phyloP scores from a whole-genome alignment of 1,140 invertebrate species.

The Drosophila fuyamai region DNA sequence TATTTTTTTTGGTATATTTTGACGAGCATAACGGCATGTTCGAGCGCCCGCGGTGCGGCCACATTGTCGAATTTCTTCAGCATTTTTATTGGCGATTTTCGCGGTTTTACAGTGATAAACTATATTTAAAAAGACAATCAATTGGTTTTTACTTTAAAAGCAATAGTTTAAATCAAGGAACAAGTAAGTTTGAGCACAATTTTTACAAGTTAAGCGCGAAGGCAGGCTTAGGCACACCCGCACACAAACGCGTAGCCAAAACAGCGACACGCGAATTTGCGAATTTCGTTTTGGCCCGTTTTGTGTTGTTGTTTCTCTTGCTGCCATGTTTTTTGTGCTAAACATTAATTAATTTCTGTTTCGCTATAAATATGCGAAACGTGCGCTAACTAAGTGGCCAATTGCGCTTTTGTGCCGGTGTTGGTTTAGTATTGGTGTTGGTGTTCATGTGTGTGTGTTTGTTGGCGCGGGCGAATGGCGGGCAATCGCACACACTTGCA shows the following conservation, averaged over 20 bases:
- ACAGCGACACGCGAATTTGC: constrained; percentile 58
- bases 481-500: constrained; percentile 33
- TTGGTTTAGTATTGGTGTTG: constrained; percentile 44
- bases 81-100: constrained; percentile 30
- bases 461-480: constrained; percentile 73
- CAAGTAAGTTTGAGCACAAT: constrained; percentile 44
- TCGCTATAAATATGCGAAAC: constrained; percentile 43
- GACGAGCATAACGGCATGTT: not conserved
- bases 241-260: constrained; percentile 25
- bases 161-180: constrained; percentile 10
- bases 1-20: not conserved
- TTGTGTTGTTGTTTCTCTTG: constrained; percentile 16
- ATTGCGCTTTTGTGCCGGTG: constrained; percentile 47
- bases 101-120: constrained; percentile 13
- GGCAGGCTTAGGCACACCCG: constrained; percentile 6
- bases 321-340: constrained; percentile 39
- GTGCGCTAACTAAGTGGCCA: constrained; percentile 39
- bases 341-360: constrained; percentile 52
- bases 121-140: not conserved
- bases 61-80: constrained; percentile 20
- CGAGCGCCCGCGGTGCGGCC: constrained; percentile 8
- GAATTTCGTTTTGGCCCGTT: constrained; percentile 52
- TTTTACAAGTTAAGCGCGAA: constrained; percentile 23
- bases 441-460: constrained; percentile 19
- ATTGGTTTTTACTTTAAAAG: constrained; percentile 13